Evolutionary conservation across 2,113 vertebrate species (phyloP).

Genomic region (Turnix velox): DNA sequence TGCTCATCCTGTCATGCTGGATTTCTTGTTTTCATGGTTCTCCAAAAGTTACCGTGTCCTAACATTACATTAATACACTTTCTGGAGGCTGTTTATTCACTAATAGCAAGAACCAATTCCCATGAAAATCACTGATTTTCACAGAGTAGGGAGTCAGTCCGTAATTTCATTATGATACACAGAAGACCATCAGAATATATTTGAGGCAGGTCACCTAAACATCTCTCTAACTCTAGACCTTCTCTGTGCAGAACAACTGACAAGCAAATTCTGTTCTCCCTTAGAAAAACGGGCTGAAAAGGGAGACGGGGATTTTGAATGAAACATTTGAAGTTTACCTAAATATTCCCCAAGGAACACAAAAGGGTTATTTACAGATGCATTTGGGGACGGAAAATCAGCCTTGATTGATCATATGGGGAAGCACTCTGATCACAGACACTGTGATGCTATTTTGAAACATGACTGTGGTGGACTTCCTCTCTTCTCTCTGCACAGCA

Average conservation of each 20-base stretch:
- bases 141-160: neutral
- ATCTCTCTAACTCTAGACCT: neutral
- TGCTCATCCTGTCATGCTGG: neutral
- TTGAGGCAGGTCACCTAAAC: neutral
- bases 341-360: neutral
- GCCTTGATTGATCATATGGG: neutral
- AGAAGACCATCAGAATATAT: neutral
- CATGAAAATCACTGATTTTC: neutral
- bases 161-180: neutral
- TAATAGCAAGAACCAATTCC: neutral
- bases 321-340: neutral
- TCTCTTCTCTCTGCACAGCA: neutral
- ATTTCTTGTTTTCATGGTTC: neutral
- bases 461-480: neutral
- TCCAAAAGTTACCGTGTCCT: neutral
- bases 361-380: neutral
- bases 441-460: neutral
- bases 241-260: neutral
- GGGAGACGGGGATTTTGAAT: neutral
- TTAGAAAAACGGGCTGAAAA: neutral
- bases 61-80: neutral
- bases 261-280: neutral
- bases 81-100: neutral
- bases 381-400: neutral
- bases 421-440: neutral